Evolutionary conservation across 2,797 vertebrate genomes (phyloP), one percentile per base, ranked within the genome.

Genomic region (Orestias chungarensis): DNA sequence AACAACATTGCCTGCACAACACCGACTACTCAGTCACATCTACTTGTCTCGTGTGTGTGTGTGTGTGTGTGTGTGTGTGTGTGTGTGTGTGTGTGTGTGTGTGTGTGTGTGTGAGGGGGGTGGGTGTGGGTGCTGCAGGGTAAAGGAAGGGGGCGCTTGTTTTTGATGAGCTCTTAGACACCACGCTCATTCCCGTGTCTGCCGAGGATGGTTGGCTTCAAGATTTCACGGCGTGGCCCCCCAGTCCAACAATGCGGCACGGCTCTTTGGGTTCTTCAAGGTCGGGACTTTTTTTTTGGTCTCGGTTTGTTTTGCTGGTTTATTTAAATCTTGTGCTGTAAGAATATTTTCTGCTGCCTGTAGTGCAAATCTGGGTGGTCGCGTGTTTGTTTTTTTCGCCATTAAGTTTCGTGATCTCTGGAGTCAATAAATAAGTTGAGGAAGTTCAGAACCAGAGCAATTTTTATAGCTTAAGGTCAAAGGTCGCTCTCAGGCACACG

Each of bases 21-120:
- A 90, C 86, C 70, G 31, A 92, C 82, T 85, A 93, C 80, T 88
- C 88, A 91, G 82, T 82, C 89, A 92, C 85, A 88, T 86, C 79
- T 66, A 80, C 27, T 25, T 57, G 68, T 76, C 25, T 71, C 14
- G 42, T 71, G 61, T 80, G 70, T 76, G 40, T 50, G 66, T 73
- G 59, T 73, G 68, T 72, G 72, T 83, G 44, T 75, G 62, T 61
- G 42, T 68, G 59, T 68, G 65, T 77, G 65, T 52, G 59, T 52
- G 66, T 62, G 69, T 74, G 70, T 49, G 61, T 9, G 2, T 2
- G 65, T 79, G 64, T 61, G 62, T 62, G 66, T 67, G 69, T 68
- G 68, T 68, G 59, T 68, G 65, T 77, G 65, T 52, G 59, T 52
- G 66, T 62, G 69, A 73, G 70, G 44, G 61, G 3, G 2, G 65